phyloP scores from a whole-genome alignment of 2,797 vertebrate genomes.

The Odontamblyopus rebecca region DNA sequence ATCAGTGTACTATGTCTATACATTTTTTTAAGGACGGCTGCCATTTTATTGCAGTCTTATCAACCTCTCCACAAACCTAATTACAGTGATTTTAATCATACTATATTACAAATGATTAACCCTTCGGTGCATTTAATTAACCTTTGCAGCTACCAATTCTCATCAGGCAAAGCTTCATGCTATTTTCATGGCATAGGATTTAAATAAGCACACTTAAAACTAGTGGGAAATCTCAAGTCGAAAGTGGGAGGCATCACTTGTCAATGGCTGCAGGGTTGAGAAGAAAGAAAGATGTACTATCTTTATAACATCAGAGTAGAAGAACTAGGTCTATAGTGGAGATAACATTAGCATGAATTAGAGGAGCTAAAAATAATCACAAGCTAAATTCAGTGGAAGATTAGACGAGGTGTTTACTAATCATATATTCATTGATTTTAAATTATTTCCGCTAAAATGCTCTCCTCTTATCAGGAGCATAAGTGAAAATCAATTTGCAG shows the following conservation, averaged over 20 bases:
- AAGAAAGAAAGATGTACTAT: conserved; percentile 47
- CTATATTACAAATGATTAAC: conserved; percentile 80
- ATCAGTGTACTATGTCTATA: conserved; percentile 34
- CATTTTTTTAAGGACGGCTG: conserved; percentile 59
- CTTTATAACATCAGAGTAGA: conserved; percentile 39
- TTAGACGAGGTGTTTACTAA: conserved; percentile 49
- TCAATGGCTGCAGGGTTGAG: conserved; percentile 64
- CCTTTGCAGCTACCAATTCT: conserved; percentile 74
- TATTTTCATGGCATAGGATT: conserved; percentile 67
- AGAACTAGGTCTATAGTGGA: neutral
- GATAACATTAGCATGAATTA: conserved; percentile 33
- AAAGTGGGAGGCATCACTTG: conserved; percentile 74
- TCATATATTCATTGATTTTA: conserved; percentile 66
- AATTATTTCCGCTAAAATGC: conserved; percentile 53
- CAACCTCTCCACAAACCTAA: conserved; percentile 72
- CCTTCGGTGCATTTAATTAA: conserved; percentile 81
- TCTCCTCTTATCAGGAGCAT: conserved; percentile 54
- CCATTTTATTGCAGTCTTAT: conserved; percentile 58
- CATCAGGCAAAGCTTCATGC: conserved; percentile 63
- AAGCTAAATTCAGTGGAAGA: conserved; percentile 28
- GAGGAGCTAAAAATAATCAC: conserved; percentile 35
- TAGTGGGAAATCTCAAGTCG: conserved; percentile 75
- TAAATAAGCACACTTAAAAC: conserved; percentile 79
- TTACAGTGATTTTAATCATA: conserved; percentile 81
- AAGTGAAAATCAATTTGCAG: conserved; percentile 61